phyloP scores from a whole-genome alignment of 2,113 vertebrate species.

The Hymenochirus boettgeri region DNA sequence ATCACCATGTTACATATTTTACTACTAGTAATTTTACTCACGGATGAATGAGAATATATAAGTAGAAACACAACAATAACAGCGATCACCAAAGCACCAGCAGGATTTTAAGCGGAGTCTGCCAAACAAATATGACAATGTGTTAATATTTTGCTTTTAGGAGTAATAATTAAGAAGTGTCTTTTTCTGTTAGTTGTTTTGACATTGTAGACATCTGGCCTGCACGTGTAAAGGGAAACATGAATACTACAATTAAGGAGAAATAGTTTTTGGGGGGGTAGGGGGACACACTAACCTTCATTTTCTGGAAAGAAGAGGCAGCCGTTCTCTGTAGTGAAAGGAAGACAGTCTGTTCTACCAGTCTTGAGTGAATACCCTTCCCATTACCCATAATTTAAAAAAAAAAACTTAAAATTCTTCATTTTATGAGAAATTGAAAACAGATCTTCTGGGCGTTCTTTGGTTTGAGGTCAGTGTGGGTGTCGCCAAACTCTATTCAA shows the following conservation, averaged over 20 bases:
- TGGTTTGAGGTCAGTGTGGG: slow-evolving; percentile 55
- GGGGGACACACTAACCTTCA: slow-evolving; percentile 66
- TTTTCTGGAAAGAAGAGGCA: slow-evolving; percentile 54
- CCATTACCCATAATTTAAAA: slow-evolving; percentile 49
- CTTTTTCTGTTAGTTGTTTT: not conserved
- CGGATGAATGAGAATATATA: slow-evolving; percentile 64
- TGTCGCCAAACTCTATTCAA: slow-evolving; percentile 52
- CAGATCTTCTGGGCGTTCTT: slow-evolving; percentile 65
- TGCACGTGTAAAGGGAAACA: not conserved
- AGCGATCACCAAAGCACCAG: slow-evolving; percentile 55
- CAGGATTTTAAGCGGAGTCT: slow-evolving; percentile 68
- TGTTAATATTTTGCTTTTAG: not conserved
- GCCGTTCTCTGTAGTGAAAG: slow-evolving; percentile 53
- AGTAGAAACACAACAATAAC: slow-evolving; percentile 60
- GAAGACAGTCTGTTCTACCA: slow-evolving; percentile 58
- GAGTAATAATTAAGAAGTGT: not conserved
- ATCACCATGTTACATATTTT: not conserved
- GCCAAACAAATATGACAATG: slow-evolving; percentile 55
- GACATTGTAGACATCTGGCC: not conserved
- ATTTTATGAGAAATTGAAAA: slow-evolving; percentile 70
- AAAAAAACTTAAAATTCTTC: slow-evolving; percentile 67
- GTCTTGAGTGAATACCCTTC: slow-evolving; percentile 55
- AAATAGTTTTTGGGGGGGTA: slow-evolving; percentile 7
- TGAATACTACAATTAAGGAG: not conserved
- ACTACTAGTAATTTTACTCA: slow-evolving; percentile 49